phyloP scores from a whole-genome alignment of 2,797 vertebrate species.

The Dendrocincla fuliginosa region DNA sequence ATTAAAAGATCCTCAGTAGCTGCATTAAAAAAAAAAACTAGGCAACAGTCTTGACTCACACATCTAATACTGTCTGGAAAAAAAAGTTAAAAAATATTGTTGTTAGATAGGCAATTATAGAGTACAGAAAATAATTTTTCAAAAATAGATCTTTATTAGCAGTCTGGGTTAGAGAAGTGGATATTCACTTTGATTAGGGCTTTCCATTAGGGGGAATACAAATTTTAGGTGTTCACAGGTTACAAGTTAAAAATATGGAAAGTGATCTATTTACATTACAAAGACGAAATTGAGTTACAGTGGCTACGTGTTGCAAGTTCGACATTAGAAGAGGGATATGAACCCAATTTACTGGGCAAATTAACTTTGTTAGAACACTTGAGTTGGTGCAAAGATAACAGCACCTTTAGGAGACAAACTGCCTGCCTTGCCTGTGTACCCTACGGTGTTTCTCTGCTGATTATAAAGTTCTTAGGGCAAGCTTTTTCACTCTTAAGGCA shows the following conservation, averaged over 20 bases:
- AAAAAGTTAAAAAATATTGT: background rate
- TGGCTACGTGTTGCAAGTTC: background rate
- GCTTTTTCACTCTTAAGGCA: background rate
- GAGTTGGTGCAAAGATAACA: background rate
- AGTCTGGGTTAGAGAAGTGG: background rate
- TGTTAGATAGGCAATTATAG: background rate
- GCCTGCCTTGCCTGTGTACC: background rate
- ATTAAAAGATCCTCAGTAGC: background rate
- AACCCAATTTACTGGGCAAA: slow-evolving; percentile 19
- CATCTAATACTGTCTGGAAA: background rate
- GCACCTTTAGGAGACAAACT: background rate
- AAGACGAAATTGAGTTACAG: background rate
- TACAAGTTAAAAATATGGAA: background rate
- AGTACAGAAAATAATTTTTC: background rate
- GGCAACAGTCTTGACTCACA: fast-evolving
- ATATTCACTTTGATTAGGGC: background rate
- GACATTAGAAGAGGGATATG: background rate
- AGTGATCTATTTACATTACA: slow-evolving; percentile 1
- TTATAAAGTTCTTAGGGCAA: background rate
- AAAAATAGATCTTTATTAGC: slow-evolving; percentile 24
- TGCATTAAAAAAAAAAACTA: background rate
- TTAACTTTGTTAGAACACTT: background rate
- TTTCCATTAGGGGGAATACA: background rate
- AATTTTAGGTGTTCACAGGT: background rate
- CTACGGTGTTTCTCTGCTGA: background rate